Conservation (phyloP, 2,888 invertebrate species). For the Idaea biselata region DNA sequence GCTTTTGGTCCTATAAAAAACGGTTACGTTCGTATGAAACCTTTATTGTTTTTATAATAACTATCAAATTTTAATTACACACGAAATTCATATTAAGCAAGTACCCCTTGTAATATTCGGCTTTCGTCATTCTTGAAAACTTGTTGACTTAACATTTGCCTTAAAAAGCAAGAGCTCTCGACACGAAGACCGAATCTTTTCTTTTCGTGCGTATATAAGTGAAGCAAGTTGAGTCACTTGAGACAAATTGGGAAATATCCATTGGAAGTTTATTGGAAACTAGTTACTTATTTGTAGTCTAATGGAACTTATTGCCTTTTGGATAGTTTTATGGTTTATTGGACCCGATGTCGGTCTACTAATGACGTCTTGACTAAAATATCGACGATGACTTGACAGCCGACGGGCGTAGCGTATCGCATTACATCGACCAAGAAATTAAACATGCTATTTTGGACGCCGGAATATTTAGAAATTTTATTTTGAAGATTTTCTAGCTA, state of each 20-base stretch:
- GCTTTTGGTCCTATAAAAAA: background rate
- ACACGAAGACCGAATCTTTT: conserved; percentile 42
- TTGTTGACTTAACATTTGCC: conserved; percentile 70
- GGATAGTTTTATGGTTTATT: conserved; percentile 57
- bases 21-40: background rate
- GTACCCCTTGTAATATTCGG: conserved; percentile 39
- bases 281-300: conserved; percentile 28
- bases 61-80: conserved; percentile 41
- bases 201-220: conserved; percentile 51
- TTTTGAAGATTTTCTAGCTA: background rate
- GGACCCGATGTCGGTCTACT: conserved; percentile 46
- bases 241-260: conserved; percentile 40
- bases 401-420: conserved; percentile 61
- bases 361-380: conserved; percentile 65
- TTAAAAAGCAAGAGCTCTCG: conserved; percentile 52
- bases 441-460: conserved; percentile 46
- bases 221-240: conserved; percentile 45
- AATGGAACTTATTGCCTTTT: conserved; percentile 36
- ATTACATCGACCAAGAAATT: conserved; percentile 62
- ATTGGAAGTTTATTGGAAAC: conserved; percentile 21
- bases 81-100: conserved; percentile 37
- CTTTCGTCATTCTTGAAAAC: conserved; percentile 61
- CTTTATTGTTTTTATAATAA: background rate
- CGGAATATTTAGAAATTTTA: conserved; percentile 41
- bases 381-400: conserved; percentile 62